Evolutionary conservation across 2,797 vertebrate species (phyloP).

Genomic region (Aulostomus chinensis): DNA sequence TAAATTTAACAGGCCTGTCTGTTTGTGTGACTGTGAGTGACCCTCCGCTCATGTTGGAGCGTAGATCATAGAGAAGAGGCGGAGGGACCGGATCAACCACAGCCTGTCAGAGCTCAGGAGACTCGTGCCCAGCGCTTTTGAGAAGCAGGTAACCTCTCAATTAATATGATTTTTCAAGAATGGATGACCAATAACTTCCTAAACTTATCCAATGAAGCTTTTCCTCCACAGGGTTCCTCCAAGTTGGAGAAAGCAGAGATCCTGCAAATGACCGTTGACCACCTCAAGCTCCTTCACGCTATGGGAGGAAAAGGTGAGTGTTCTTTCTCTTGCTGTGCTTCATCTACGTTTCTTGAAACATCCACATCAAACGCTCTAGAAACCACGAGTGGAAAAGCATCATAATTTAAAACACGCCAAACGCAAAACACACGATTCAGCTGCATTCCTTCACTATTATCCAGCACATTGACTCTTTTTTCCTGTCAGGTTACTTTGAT

Average conservation of each 20-base stretch:
- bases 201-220: background rate
- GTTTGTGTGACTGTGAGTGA: too few relatives aligned
- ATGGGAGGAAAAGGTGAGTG: slow-evolving; percentile 88
- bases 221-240: slow-evolving; percentile 85
- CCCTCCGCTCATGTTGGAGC: slow-evolving; percentile 6
- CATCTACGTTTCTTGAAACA: too few relatives aligned
- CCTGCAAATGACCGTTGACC: slow-evolving; percentile 96
- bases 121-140: slow-evolving; percentile 90
- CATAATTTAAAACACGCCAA: too few relatives aligned
- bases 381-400: too few relatives aligned
- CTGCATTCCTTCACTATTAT: slow-evolving; percentile 1
- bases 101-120: slow-evolving; percentile 92
- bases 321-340: background rate
- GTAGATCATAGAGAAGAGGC: slow-evolving; percentile 94
- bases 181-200: too few relatives aligned
- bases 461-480: slow-evolving; percentile 1
- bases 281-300: slow-evolving; percentile 92
- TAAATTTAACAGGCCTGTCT: slow-evolving; percentile 17
- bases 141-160: slow-evolving; percentile 87
- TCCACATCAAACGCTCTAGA: too few relatives aligned
- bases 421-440: background rate
- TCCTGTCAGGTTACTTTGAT: slow-evolving; percentile 88
- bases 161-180: background rate
- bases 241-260: slow-evolving; percentile 97
- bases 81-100: slow-evolving; percentile 94